Conservation (phyloP, 1,140 invertebrate genomes). For the Hycleus cichorii region DNA sequence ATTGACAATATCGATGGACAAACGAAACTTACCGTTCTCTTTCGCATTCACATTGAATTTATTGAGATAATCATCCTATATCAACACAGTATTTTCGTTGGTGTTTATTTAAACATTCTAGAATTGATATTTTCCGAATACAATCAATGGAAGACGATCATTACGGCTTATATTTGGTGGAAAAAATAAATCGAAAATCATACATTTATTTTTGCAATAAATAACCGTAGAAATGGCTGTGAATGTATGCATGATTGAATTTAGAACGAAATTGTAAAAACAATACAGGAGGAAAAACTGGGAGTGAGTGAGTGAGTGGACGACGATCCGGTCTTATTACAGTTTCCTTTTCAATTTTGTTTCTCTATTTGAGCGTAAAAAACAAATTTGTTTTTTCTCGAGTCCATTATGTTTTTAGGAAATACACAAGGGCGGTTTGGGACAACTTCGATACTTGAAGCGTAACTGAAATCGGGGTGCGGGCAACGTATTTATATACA, state of each 20-base stretch:
- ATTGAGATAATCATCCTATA: slow-evolving; percentile 29
- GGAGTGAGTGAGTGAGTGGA: slow-evolving; percentile 11
- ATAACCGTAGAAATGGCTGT: not conserved
- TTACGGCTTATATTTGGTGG: not conserved
- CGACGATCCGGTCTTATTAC: slow-evolving; percentile 27
- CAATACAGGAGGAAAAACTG: slow-evolving; percentile 13
- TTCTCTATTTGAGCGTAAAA: slow-evolving; percentile 34
- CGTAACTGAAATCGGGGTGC: not conserved
- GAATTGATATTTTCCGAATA: no score
- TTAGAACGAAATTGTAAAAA: slow-evolving; percentile 25
- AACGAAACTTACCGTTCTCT: slow-evolving; percentile 11
- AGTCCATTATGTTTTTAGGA: slow-evolving; percentile 24
- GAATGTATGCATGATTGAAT: slow-evolving; percentile 26
- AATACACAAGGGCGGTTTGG: no score
- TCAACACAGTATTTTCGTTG: slow-evolving; percentile 14
- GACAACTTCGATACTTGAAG: no score
- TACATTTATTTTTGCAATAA: not conserved
- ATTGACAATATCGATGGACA: slow-evolving; percentile 23
- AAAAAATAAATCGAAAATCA: not conserved
- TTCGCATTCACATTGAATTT: slow-evolving; percentile 16
- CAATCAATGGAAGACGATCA: not conserved
- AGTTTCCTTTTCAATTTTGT: slow-evolving; percentile 34
- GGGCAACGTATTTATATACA: no score
- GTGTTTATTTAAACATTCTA: not conserved
- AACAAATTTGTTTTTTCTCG: slow-evolving; percentile 33